Percentiles rank a stretch among this genome's conserved stretches.
phyloP scores from a whole-genome alignment of 2,797 vertebrate species.

The Microctenopoma steveboyesi region DNA sequence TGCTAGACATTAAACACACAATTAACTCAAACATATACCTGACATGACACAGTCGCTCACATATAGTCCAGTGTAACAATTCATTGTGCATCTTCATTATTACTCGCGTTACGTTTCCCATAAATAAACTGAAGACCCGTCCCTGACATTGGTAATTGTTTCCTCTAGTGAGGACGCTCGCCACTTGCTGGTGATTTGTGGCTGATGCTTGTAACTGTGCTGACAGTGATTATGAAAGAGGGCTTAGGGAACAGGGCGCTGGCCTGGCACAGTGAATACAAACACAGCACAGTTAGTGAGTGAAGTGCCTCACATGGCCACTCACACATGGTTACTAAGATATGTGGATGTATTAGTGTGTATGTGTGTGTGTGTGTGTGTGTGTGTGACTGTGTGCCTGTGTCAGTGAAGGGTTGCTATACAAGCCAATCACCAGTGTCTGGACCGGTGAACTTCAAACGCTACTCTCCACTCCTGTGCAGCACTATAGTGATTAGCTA shows the following conservation, averaged over 20 bases:
- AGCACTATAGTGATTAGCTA: slow-evolving; percentile 77
- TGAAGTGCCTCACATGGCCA: slow-evolving; percentile 57
- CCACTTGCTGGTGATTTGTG: slow-evolving; percentile 55
- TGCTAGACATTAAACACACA: slow-evolving; percentile 3
- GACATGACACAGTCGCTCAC: not conserved
- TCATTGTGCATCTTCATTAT: not conserved
- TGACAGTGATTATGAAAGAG: slow-evolving; percentile 58
- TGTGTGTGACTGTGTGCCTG: slow-evolving; percentile 9
- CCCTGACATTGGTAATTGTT: slow-evolving; percentile 19
- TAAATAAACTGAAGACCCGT: not conserved
- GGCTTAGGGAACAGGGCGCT: slow-evolving; percentile 30
- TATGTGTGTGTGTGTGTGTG: slow-evolving; percentile 12
- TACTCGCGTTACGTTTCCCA: not conserved
- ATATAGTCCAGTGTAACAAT: not conserved
- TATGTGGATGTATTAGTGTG: slow-evolving; percentile 28
- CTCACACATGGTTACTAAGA: slow-evolving; percentile 56
- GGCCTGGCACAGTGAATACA: slow-evolving; percentile 32
- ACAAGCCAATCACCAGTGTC: slow-evolving; percentile 66
- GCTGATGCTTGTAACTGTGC: slow-evolving; percentile 64
- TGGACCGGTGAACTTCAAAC: slow-evolving; percentile 73
- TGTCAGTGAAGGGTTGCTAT: slow-evolving; percentile 40
- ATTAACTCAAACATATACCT: not conserved
- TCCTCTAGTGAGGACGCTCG: slow-evolving; percentile 14
- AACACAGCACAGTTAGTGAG: slow-evolving; percentile 32
- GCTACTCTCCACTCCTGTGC: slow-evolving; percentile 51